These are phyloP conservation scores for Cartodere bifasciata DNA, from an alignment of 2,888 invertebrate species.

Conservation along the genomic window DNA sequence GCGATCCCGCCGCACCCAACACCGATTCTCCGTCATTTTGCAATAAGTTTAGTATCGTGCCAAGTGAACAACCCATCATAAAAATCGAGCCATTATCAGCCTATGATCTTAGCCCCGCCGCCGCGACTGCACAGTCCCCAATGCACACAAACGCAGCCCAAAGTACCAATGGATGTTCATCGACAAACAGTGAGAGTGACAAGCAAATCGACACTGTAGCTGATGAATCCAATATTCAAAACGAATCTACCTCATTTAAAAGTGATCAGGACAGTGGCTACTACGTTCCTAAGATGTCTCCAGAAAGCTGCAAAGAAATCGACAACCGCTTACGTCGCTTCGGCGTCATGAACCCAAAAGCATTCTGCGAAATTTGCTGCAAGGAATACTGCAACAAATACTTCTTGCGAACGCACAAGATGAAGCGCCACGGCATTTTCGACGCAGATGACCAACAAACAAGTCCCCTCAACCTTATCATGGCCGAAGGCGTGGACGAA, in stretches of 20 bases:
- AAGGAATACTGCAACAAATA: constrained; percentile 91
- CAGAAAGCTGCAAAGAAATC: constrained; percentile 46
- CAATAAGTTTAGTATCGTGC: constrained; percentile 27
- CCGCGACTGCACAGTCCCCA: no score
- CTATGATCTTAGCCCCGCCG: constrained; percentile 22
- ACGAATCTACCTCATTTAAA: constrained; percentile 31
- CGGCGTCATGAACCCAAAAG: constrained; percentile 74
- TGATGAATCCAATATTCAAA: constrained; percentile 28
- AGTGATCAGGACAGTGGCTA: constrained; percentile 28
- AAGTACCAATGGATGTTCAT: constrained; percentile 23
- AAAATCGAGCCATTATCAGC: constrained; percentile 25
- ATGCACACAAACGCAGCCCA: no score
- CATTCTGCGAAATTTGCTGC: constrained; percentile 88
- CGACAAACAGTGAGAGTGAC: constrained; percentile 24
- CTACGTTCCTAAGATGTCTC: constrained; percentile 30
- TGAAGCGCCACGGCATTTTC: constrained; percentile 81
- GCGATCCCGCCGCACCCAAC: constrained; percentile 26
- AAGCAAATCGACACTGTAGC: constrained; percentile 24
- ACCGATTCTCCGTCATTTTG: constrained; percentile 26
- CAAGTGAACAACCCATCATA: constrained; percentile 24
- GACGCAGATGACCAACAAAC: constrained; percentile 44
- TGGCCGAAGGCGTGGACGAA: constrained; percentile 49
- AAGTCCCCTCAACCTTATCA: constrained; percentile 59
- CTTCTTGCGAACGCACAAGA: constrained; percentile 82
- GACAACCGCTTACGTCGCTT: constrained; percentile 64